phyloP scores from a whole-genome alignment of 2,113 vertebrate species.

The Pipra filicauda region DNA sequence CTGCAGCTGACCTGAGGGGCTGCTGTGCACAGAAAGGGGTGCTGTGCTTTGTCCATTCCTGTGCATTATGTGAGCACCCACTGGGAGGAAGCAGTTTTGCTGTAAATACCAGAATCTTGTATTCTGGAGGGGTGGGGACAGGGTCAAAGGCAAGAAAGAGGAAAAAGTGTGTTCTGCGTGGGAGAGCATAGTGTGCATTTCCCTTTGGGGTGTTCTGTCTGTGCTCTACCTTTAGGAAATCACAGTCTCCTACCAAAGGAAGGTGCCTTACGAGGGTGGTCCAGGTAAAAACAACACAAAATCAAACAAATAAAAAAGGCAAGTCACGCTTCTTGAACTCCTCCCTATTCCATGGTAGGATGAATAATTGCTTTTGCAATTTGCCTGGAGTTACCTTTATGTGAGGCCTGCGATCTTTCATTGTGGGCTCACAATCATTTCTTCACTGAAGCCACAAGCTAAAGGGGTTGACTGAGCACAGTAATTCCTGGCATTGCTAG shows the following conservation, averaged over 20 bases:
- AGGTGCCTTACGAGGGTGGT: background rate
- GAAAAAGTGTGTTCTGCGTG: background rate
- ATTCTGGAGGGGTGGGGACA: background rate
- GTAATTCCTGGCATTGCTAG: background rate
- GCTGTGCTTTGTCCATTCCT: background rate
- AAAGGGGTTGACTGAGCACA: background rate
- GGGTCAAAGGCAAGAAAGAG: background rate
- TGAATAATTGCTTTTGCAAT: background rate
- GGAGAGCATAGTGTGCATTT: rapidly evolving
- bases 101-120: background rate
- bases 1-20: background rate
- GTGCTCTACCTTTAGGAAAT: background rate
- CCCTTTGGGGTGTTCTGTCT: background rate
- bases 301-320: background rate
- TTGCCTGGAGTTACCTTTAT: background rate
- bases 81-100: background rate
- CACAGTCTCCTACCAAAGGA: background rate
- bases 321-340: background rate
- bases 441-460: background rate
- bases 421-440: background rate
- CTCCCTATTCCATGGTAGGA: background rate
- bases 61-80: background rate
- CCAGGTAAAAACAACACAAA: background rate
- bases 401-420: background rate
- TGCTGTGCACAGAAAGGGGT: background rate